A percentile compares a stretch with the other conserved stretches of the same genome.
phyloP scores from a whole-genome alignment of 2,797 vertebrate species.

The Phalloptychus januarius region DNA sequence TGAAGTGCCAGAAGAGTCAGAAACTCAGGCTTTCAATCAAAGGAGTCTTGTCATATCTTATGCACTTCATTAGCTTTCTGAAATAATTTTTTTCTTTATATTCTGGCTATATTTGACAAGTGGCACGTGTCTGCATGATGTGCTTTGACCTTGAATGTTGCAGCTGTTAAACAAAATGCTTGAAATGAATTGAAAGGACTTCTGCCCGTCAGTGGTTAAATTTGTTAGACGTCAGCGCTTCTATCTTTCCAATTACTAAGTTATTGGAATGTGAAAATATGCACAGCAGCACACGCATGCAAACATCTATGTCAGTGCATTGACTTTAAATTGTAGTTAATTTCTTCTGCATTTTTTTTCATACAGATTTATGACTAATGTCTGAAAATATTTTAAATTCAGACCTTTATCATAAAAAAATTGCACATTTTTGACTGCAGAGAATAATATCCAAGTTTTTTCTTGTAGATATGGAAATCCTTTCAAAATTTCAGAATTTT shows the following conservation, averaged over 20 bases:
- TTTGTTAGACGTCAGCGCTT: conserved; percentile 24
- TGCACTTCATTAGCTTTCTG: conserved; percentile 16
- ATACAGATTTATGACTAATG: background rate
- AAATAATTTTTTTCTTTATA: conserved; percentile 8
- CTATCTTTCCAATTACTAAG: conserved; percentile 25
- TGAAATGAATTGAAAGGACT: conserved; percentile 11
- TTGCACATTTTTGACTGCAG: too few species aligned
- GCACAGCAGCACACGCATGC: background rate
- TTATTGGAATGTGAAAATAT: conserved; percentile 13
- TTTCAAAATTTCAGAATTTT: background rate
- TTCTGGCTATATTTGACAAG: conserved; percentile 18
- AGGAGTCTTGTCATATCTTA: conserved; percentile 10
- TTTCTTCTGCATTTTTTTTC: background rate
- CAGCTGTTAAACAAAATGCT: conserved; percentile 11
- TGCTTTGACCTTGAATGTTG: conserved; percentile 11
- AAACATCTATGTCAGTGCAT: background rate
- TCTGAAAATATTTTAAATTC: background rate
- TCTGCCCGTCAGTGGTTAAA: conserved; percentile 32
- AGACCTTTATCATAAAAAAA: background rate
- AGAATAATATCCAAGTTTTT: background rate
- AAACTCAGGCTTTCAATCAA: conserved; percentile 37
- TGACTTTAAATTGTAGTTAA: background rate
- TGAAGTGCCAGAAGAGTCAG: conserved; percentile 16
- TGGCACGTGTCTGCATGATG: conserved; percentile 1
- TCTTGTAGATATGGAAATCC: background rate